Conservation (phyloP, 2,888 invertebrate species). For the Pogonocherus hispidulus region DNA sequence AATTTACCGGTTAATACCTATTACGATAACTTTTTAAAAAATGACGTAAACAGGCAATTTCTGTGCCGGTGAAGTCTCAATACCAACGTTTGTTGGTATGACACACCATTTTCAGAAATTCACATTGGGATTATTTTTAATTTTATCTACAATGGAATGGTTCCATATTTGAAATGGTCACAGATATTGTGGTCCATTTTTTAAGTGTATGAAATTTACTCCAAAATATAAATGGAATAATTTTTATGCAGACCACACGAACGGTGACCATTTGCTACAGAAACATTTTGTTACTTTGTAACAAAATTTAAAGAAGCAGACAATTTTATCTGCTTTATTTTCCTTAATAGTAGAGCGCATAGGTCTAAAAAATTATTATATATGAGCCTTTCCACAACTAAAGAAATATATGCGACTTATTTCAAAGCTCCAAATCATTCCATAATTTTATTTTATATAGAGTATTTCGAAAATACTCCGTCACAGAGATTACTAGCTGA, state of each 20-base stretch:
- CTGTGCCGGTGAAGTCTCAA: background rate
- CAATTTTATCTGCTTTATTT: background rate
- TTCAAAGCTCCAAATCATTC: too few relatives aligned
- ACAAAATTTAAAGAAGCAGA: constrained; percentile 13
- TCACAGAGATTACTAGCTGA: too few relatives aligned
- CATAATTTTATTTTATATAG: too few relatives aligned
- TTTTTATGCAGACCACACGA: background rate
- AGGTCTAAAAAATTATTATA: background rate
- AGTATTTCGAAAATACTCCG: too few relatives aligned
- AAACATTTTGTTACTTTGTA: constrained; percentile 16
- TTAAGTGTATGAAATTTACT: constrained; percentile 6
- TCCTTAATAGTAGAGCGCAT: constrained; percentile 11
- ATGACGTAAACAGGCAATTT: constrained; percentile 19
- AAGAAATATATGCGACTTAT: too few relatives aligned
- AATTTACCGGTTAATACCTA: constrained; percentile 29
- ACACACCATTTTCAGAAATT: constrained; percentile 13
- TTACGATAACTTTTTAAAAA: constrained; percentile 32
- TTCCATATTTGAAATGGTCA: constrained; percentile 11
- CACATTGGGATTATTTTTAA: constrained; percentile 8
- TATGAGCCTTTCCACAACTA: background rate
- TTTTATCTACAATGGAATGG: constrained; percentile 27
- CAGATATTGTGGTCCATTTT: background rate
- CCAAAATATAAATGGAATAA: constrained; percentile 6
- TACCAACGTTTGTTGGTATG: constrained; percentile 17
- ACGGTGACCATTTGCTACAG: constrained; percentile 3